These are phyloP conservation scores for Bathybates hornii DNA, from an alignment of 2,113 vertebrate genomes.

Conservation along the genomic window DNA sequence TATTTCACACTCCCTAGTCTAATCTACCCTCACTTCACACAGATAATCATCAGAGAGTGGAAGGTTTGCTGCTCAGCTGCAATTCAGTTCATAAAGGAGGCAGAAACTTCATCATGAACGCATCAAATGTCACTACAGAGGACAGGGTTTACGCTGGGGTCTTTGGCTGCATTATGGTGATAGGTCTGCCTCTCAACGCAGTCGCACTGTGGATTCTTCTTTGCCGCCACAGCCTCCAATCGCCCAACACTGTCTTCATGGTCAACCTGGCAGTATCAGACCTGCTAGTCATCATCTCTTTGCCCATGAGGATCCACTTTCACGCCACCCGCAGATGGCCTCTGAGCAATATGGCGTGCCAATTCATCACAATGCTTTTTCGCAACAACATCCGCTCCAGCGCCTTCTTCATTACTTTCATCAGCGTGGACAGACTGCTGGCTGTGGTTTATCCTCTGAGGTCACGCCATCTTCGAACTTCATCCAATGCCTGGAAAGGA, in stretches of 20 bases:
- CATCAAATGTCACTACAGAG: neutral
- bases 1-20: neutral
- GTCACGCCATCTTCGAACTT: neutral
- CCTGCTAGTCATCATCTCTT: constrained; percentile 37
- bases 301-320: constrained; percentile 47
- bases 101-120: neutral
- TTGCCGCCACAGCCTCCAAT: constrained; percentile 9
- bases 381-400: constrained; percentile 44
- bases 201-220: constrained; percentile 51
- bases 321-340: constrained; percentile 14
- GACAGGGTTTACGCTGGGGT: neutral
- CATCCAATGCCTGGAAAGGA: neutral
- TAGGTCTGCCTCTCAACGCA: constrained; percentile 60
- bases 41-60: neutral
- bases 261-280: constrained; percentile 55
- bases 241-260: constrained; percentile 40
- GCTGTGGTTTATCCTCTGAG: neutral
- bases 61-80: neutral
- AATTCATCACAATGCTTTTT: constrained; percentile 15
- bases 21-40: neutral
- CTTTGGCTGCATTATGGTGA: neutral
- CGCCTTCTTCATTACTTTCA: constrained; percentile 57
- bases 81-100: neutral
- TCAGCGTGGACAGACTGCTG: constrained; percentile 48
- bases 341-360: neutral